phyloP scores from a whole-genome alignment of 2,113 vertebrate species.

The Elgaria multicarinata region DNA sequence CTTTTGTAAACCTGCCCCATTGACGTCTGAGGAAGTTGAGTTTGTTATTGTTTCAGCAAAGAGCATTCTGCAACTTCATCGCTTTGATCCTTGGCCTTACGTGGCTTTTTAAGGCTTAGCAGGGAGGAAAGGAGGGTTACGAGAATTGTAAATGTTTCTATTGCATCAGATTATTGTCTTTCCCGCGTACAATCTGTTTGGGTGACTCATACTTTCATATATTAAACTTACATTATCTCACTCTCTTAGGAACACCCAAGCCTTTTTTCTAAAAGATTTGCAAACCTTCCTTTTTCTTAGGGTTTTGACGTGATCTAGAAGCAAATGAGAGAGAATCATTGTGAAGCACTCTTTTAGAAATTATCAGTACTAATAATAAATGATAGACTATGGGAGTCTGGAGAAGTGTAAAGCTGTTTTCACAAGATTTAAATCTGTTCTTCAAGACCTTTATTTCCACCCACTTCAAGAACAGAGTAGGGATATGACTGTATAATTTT shows the following conservation, averaged over 20 bases:
- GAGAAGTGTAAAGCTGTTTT: slow-evolving; percentile 64
- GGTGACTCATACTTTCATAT: slow-evolving; percentile 70
- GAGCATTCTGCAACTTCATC: slow-evolving; percentile 34
- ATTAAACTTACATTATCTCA: slow-evolving; percentile 56
- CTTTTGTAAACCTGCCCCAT: slow-evolving; percentile 46
- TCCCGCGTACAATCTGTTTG: slow-evolving; percentile 64
- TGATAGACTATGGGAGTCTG: slow-evolving; percentile 23
- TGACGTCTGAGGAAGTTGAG: slow-evolving; percentile 64
- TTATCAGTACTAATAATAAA: slow-evolving; percentile 27
- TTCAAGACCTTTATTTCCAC: background rate
- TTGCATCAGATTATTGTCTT: slow-evolving; percentile 71
- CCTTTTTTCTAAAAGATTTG: slow-evolving; percentile 32
- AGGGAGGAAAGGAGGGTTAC: slow-evolving; percentile 58
- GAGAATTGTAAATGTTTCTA: slow-evolving; percentile 72
- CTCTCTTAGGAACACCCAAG: slow-evolving; percentile 45
- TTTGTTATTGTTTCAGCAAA: slow-evolving; percentile 66
- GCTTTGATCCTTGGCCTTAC: slow-evolving; percentile 72
- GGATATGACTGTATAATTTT: slow-evolving; percentile 37
- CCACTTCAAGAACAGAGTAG: background rate
- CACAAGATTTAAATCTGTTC: slow-evolving; percentile 22
- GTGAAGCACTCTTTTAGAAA: slow-evolving; percentile 2
- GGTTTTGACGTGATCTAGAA: background rate
- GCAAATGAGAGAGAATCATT: background rate
- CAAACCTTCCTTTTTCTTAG: slow-evolving; percentile 34
- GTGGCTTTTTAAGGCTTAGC: slow-evolving; percentile 60